Base-by-base conservation (phyloP, 2,113 vertebrate species). In the Microtus ochrogaster region DNA sequence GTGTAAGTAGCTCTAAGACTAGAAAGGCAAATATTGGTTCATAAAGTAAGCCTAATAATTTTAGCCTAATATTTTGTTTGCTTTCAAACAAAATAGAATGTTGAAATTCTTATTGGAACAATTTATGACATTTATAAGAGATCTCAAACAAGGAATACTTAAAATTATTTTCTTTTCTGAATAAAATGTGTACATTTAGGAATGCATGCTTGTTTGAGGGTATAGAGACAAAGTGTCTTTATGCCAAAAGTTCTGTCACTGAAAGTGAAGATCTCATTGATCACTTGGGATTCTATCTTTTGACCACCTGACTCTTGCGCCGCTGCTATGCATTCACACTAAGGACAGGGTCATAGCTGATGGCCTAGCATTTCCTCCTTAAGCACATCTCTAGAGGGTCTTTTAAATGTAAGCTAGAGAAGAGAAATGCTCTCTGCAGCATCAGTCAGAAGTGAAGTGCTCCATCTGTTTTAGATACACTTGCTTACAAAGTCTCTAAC, bases 51-150 rank as follows among this genome's bases (percentile, higher is more conserved):
- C 73, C 11, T 91, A 55, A 81, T 83, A 13, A 68, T 44, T n/a
- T n/a, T n/a, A n/a, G n/a, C n/a, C n/a, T n/a, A n/a, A n/a, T n/a
- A n/a, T n/a, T n/a, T n/a, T n/a, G n/a, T n/a, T n/a, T 70, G 63
- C 83, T 30, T 87, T 94, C 55, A 92, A 33, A 49, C 70, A 66
- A 95, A 77, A 79, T 93, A 91, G 5, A 72, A 78, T 12, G 65
- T n/a, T 73, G 78, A 68, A 79, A 78, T 5, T 39, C n/a, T 94
- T 90, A 47, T 4, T 84, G 70, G 36, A 96, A 79, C 74, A 84
- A 94, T 88, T 90, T 2, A 26, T 22, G 63, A 5, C 41, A 84
- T 91, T 81, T 68, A 65, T 44, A 78, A 94, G 44, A 77, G 2
- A 95, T 44, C 17, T 65, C 36, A 61, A 89, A 76, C 16, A 90